A percentile compares a stretch with the other conserved stretches of the same genome.
Evolutionary conservation across 2,113 vertebrate species (phyloP).

Genomic region (Aramus guarauna): DNA sequence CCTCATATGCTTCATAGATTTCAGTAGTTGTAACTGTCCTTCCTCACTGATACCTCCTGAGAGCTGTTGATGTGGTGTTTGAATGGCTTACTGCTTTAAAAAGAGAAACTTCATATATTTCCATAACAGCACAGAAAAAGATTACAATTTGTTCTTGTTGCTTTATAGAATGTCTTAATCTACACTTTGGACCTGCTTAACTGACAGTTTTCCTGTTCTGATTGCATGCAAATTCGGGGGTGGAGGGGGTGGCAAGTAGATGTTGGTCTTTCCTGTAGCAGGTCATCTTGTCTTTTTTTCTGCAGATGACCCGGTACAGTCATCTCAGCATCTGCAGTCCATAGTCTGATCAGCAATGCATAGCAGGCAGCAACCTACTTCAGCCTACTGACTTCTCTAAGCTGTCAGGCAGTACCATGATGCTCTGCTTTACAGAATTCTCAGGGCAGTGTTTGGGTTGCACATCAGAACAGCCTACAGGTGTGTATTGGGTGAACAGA

Average conservation of each 20-base stretch:
- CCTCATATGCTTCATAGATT: background rate
- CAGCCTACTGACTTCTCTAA: background rate
- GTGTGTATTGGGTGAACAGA: background rate
- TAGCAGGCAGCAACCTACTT: background rate
- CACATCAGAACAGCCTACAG: accelerated
- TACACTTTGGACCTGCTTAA: background rate
- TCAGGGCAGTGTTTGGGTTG: background rate
- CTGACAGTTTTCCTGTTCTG: background rate
- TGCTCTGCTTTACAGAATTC: background rate
- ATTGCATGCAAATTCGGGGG: background rate
- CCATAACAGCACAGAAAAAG: background rate
- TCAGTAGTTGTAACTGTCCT: background rate
- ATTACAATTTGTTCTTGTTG: background rate
- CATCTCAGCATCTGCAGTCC: background rate
- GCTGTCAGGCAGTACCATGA: accelerated
- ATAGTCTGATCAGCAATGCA: background rate
- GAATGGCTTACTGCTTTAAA: background rate
- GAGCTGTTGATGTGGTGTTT: background rate
- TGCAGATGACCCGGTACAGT: background rate
- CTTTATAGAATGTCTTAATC: background rate
- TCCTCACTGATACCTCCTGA: background rate
- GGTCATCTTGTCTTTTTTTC: background rate
- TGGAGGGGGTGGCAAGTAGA: no score
- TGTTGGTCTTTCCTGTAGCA: background rate
- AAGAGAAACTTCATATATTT: background rate